These are phyloP conservation scores for Lates japonicus DNA, from an alignment of 2,797 vertebrate species.

Conservation along the genomic window DNA sequence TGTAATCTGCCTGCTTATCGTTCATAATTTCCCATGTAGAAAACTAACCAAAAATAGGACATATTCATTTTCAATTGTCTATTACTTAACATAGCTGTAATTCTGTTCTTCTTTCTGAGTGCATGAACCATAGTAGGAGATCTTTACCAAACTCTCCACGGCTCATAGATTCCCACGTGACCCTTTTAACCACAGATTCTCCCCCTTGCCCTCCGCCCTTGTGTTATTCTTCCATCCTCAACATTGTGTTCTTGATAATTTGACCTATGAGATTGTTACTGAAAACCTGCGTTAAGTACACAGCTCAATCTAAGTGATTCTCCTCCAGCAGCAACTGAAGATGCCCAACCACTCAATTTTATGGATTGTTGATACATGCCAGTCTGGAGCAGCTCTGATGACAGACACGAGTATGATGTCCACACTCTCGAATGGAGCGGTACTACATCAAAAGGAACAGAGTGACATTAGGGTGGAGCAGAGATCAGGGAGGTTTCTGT, in stretches of 20 bases:
- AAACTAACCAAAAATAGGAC: no score
- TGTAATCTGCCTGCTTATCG: background rate
- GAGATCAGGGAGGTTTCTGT: constrained; percentile 35
- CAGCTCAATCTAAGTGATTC: background rate
- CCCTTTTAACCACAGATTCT: constrained; percentile 4
- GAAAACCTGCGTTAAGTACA: constrained; percentile 5
- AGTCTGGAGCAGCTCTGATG: constrained; percentile 25
- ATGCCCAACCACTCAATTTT: constrained; percentile 28
- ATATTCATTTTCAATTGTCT: background rate
- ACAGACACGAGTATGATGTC: constrained; percentile 28
- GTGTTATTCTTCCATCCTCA: background rate
- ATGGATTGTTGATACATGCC: constrained; percentile 34
- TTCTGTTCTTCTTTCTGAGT: background rate
- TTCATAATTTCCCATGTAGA: background rate
- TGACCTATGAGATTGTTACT: constrained; percentile 11
- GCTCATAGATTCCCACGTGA: background rate
- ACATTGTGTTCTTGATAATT: background rate
- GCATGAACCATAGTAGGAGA: background rate
- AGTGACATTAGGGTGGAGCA: constrained; percentile 55
- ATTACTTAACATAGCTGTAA: background rate
- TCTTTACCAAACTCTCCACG: no score
- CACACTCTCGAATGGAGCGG: constrained; percentile 11
- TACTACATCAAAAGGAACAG: constrained; percentile 41
- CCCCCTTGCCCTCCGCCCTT: background rate
- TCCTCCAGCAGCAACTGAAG: constrained; percentile 19